A percentile compares a stretch with the other conserved stretches of the same genome.
These are phyloP conservation scores for Notarius lentiginosus DNA, from an alignment of 2,113 vertebrate species.

Conservation along the genomic window DNA sequence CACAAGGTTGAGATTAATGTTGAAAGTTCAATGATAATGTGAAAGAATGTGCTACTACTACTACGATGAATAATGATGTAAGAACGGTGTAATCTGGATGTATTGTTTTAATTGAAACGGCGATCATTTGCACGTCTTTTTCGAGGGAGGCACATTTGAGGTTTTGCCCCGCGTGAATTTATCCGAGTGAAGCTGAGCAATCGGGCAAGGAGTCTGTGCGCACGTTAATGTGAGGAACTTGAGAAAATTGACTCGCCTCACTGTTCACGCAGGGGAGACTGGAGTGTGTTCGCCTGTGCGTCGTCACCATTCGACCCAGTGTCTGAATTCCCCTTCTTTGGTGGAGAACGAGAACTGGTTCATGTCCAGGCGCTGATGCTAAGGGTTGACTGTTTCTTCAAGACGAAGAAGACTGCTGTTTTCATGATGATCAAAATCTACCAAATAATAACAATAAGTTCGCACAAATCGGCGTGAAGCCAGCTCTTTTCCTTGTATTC, in stretches of 20 bases:
- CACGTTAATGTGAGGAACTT: neutral
- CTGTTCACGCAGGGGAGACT: neutral
- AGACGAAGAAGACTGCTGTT: no score
- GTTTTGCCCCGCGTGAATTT: neutral
- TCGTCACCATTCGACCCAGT: neutral
- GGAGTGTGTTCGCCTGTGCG: neutral
- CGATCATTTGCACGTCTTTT: neutral
- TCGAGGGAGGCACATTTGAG: neutral
- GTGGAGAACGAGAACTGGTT: neutral
- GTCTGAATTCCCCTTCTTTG: slow-evolving; percentile 40
- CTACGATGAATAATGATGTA: no score
- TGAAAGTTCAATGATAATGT: neutral
- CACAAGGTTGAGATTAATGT: neutral
- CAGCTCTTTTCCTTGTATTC: neutral
- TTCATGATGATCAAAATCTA: no score
- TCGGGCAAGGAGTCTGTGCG: neutral
- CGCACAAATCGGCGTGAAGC: neutral
- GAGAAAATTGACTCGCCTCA: neutral
- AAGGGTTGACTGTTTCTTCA: neutral
- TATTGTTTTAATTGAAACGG: neutral
- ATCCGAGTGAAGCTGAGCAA: neutral
- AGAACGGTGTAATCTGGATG: neutral
- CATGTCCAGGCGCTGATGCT: slow-evolving; percentile 12
- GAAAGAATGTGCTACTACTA: neutral
- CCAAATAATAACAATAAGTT: neutral